phyloP scores from a whole-genome alignment of 1,140 invertebrate genomes.

The Paraescarpia echinospica region DNA sequence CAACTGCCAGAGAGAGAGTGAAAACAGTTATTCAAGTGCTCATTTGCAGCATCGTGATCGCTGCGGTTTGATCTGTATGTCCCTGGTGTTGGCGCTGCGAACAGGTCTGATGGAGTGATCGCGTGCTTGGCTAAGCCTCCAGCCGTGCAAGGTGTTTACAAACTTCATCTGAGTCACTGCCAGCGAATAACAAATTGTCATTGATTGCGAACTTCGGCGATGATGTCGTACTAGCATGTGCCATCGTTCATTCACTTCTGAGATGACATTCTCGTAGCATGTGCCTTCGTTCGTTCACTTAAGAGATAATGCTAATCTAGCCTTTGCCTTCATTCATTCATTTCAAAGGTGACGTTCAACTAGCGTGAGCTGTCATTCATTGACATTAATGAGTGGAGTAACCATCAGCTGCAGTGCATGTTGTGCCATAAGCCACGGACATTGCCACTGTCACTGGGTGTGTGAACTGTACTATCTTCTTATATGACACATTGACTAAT shows the following conservation, averaged over 20 bases:
- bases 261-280: too few species aligned
- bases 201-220: not conserved
- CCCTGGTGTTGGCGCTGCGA: not conserved
- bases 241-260: not conserved
- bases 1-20: not conserved
- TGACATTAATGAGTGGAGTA: not conserved
- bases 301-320: not conserved
- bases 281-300: not conserved
- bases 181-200: not conserved
- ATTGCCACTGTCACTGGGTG: not conserved
- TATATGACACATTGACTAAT: not conserved
- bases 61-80: not conserved
- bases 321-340: not conserved
- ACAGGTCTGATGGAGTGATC: not conserved
- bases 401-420: not conserved
- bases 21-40: not conserved
- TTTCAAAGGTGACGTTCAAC: not conserved
- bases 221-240: not conserved
- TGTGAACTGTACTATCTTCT: not conserved
- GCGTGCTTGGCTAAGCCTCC: not conserved
- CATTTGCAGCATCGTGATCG: too few species aligned
- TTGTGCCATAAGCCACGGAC: not conserved
- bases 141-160: not conserved
- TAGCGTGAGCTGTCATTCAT: not conserved
- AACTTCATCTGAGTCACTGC: not conserved